Base-by-base conservation (phyloP, 1,140 invertebrate genomes). In the Philotrypesis tridentata region DNA sequence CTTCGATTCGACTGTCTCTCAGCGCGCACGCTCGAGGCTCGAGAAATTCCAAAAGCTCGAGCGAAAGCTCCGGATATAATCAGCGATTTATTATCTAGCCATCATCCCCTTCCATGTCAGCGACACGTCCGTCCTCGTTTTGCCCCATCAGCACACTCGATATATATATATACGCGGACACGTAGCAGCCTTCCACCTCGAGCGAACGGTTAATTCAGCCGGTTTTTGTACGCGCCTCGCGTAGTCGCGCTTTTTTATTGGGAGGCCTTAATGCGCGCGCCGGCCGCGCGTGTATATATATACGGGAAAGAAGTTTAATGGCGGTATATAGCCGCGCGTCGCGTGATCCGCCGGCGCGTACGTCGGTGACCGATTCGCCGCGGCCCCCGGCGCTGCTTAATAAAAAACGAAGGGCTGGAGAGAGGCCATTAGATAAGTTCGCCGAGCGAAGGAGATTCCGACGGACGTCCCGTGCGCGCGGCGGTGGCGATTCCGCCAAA, bases 191-290 rank as follows among this genome's bases (percentile, higher is more conserved):
- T n/a, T 61, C 21, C 60, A 25, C 7, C 60, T 61, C 60, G 11
- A 63, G n/a, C 61, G 17, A 6, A 21, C 3, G n/a, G 12, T 27
- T 63, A 63, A 63, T 63, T 27, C 61, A 63, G 61, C 61, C 61
- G n/a, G 5, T 48, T 79, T 79, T 67, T 55, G 14, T 1, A 43
- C 40, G 40, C 40, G 27, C 61, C n/a, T n/a, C n/a, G n/a, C n/a
- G n/a, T n/a, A n/a, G 65, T 70, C 21, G 29, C 17, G 29, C n/a
- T 11, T 79, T 79, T 79, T 79, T 79, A 79, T 72, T 29, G 77
- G 23, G n/a, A n/a, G 12, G 29, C 65, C 25, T 60, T 79, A 70
- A 48, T 79, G 65, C 65, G 0, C 14, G 17, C 2, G 40, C 43
- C 76, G n/a, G n/a, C n/a, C n/a, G n/a, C n/a, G n/a, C n/a, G n/a